A percentile compares a stretch with the other conserved stretches of the same genome.
Evolutionary conservation across 1,140 invertebrate species (phyloP).

Genomic region (Latrodectus geometricus): DNA sequence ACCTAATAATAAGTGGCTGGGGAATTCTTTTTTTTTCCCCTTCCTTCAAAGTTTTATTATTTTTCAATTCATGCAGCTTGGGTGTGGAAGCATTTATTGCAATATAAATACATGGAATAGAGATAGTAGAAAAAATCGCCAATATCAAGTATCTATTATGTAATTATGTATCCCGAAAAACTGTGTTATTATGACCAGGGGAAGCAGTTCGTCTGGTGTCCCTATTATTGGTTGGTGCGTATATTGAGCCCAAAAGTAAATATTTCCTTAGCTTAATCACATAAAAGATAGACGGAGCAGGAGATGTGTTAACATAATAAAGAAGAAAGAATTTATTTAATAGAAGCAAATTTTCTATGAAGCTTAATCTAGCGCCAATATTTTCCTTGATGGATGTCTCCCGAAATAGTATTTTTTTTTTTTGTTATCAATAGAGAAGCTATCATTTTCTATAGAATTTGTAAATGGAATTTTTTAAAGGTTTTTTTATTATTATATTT

Average conservation of each 20-base stretch:
- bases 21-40: not conserved
- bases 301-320: no score
- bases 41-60: constrained; percentile 12
- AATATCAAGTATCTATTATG: constrained; percentile 28
- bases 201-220: no score
- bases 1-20: not conserved
- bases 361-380: no score
- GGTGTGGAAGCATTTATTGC: not conserved
- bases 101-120: constrained; percentile 24
- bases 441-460: no score
- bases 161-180: constrained; percentile 37
- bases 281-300: no score
- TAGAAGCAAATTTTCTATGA: no score
- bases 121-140: not conserved
- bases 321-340: no score
- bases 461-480: no score
- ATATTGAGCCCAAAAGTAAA: constrained; percentile 33
- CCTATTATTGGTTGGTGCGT: not conserved
- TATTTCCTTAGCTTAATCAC: constrained; percentile 40
- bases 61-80: constrained; percentile 13
- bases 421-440: no score
- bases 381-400: no score
- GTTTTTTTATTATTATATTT: no score
- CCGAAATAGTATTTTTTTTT: no score
- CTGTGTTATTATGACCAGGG: constrained; percentile 43